Evolutionary conservation across 2,888 invertebrate species (phyloP).

Genomic region (Rhopalosiphum nymphaeae): DNA sequence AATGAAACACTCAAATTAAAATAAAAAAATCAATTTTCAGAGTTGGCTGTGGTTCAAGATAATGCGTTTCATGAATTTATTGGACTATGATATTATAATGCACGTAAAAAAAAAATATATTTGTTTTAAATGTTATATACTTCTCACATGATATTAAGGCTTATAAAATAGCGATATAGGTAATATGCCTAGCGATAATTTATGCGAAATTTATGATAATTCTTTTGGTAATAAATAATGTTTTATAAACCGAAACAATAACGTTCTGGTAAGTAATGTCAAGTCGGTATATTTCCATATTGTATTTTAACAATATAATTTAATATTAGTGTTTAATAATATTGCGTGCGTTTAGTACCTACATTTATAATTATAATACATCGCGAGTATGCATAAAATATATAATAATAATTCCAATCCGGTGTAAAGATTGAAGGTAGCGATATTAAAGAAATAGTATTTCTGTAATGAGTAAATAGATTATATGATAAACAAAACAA

Average conservation of each 20-base stretch:
- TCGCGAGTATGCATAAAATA: not conserved
- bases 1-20: conserved; percentile 32
- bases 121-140: not conserved
- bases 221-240: conserved; percentile 12
- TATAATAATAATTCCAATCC: not conserved
- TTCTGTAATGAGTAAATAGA: not conserved
- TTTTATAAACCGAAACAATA: conserved; percentile 22
- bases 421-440: not conserved
- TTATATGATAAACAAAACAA: not conserved
- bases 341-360: not conserved
- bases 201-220: conserved; percentile 39
- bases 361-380: not conserved
- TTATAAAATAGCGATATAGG: not conserved
- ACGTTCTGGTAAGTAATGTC: not conserved
- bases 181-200: not conserved
- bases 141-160: conserved; percentile 13
- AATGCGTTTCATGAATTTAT: conserved; percentile 7
- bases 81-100: not conserved
- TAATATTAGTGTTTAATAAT: not conserved
- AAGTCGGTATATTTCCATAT: not conserved
- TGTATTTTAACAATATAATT: not conserved
- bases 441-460: not conserved
- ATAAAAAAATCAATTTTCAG: conserved; percentile 6
- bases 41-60: conserved; percentile 48
- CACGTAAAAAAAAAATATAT: conserved; percentile 6